Base-by-base conservation (phyloP, 1,140 invertebrate species). In the Drosophila serrata region DNA sequence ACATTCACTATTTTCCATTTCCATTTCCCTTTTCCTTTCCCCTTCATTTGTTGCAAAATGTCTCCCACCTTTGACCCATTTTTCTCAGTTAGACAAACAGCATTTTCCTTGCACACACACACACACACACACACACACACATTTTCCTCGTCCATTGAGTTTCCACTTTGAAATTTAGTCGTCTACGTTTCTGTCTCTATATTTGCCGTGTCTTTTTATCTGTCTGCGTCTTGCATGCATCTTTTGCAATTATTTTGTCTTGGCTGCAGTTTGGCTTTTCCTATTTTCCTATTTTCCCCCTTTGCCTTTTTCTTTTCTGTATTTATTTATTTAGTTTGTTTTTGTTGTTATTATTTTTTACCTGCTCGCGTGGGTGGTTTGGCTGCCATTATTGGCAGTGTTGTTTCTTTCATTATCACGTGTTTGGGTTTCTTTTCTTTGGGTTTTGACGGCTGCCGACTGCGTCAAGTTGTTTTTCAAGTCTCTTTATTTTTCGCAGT, bases 231-330 rank as follows among this genome's bases (percentile, higher is more conserved):
- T 29, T 29, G 39, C 53, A 55, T 37, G 51, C 51, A 48, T 58
- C 64, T 70, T 61, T 77, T 76, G 81, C 84, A 77, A 88, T 88
- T 86, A 69, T 81, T 64, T 85, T 68, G 76, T 57, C 58, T 82
- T 76, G 56, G 59, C 79, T 88, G 82, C 79, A 79, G 58, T 76
- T 60, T 48, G 60, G 33, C 40, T 59, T 53, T 75, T 76, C 24
- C 40, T 15, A 37, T 55, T 55, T 24, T 19, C 51, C n/a, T n/a
- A n/a, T n/a, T 2, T 48, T 29, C 17, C 2, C n/a, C 46, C 4
- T 22, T 15, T 15, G 22, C 22, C 13, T 46, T 33, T n/a, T 22
- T 48, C 15, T 9, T 37, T 48, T 46, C n/a, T 69, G 65, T 68
- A 17, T 59, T 55, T 67, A 40, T 56, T 56, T 65, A n/a, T 40